Conservation (phyloP, 2,797 vertebrate species). For the Aeoliscus strigatus region DNA sequence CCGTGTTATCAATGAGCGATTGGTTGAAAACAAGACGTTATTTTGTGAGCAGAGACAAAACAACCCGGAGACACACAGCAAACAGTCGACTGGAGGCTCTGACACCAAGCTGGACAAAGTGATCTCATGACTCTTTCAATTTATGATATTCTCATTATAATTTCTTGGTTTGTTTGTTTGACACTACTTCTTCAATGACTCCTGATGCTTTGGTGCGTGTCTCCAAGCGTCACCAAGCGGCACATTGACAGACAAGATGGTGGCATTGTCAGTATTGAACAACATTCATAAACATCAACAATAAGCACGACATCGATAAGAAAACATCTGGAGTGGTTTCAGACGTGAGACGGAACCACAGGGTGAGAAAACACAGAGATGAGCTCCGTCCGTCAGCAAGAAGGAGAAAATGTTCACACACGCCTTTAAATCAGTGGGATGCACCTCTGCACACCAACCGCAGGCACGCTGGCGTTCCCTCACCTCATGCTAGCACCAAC, state of each 20-base stretch:
- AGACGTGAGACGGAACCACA: slow-evolving; percentile 54
- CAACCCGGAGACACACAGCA: slow-evolving; percentile 76
- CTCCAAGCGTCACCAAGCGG: slow-evolving; percentile 68
- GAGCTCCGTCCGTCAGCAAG: slow-evolving; percentile 59
- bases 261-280: slow-evolving; percentile 60
- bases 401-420: slow-evolving; percentile 18
- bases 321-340: slow-evolving; percentile 31
- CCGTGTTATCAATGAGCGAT: slow-evolving; percentile 83
- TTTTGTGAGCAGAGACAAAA: slow-evolving; percentile 81
- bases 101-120: no score
- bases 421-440: slow-evolving; percentile 44
- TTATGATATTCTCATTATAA: no score
- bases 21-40: slow-evolving; percentile 89
- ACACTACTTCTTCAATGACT: not conserved
- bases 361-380: slow-evolving; percentile 69
- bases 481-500: slow-evolving; percentile 52
- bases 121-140: no score
- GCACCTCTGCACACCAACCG: slow-evolving; percentile 44
- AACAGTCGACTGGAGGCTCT: no score
- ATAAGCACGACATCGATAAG: slow-evolving; percentile 55
- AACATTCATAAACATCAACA: slow-evolving; percentile 71
- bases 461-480: slow-evolving; percentile 45
- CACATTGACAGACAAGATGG: slow-evolving; percentile 80
- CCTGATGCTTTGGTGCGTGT: slow-evolving; percentile 65
- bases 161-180: no score